Percentiles rank a stretch among this genome's conserved stretches.
phyloP scores from a whole-genome alignment of 2,888 invertebrate species.

The Mesorhabditis sp. region DNA sequence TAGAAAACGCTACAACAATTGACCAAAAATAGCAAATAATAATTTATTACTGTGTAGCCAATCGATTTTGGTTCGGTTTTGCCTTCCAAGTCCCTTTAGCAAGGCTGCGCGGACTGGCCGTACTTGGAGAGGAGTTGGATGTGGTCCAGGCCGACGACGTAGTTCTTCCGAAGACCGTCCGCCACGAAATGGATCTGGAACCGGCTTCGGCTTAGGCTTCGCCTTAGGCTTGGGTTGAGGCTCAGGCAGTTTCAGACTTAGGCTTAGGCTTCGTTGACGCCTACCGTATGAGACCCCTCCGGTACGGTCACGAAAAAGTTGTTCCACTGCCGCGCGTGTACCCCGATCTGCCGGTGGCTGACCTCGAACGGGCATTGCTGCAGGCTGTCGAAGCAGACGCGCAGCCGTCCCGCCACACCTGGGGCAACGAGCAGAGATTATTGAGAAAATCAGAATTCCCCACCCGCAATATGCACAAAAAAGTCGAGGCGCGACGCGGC shows the following conservation, averaged over 20 bases:
- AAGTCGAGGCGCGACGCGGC: slow-evolving; percentile 32
- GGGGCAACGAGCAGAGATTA: background rate
- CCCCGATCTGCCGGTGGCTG: slow-evolving; percentile 33
- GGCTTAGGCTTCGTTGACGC: background rate
- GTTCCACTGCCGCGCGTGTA: slow-evolving; percentile 42
- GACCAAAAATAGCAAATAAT: no score
- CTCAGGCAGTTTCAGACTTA: no score
- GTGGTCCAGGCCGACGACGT: slow-evolving; percentile 50
- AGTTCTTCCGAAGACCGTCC: slow-evolving; percentile 47
- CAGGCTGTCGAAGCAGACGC: slow-evolving; percentile 44
- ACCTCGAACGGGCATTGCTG: slow-evolving; percentile 42
- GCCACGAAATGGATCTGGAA: slow-evolving; percentile 50
- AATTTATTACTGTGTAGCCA: background rate
- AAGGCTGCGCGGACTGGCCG: slow-evolving; percentile 26
- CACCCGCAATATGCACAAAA: slow-evolving; percentile 42
- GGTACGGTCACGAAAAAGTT: slow-evolving; percentile 30
- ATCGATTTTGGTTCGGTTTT: background rate
- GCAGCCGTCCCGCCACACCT: slow-evolving; percentile 43
- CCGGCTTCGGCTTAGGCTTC: background rate
- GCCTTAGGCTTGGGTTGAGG: no score
- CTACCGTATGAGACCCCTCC: slow-evolving; percentile 39
- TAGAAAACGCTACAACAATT: no score
- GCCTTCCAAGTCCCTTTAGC: slow-evolving; percentile 8
- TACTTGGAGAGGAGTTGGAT: slow-evolving; percentile 42
- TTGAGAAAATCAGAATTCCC: slow-evolving; percentile 2